Base-by-base conservation (phyloP, 1,140 invertebrate genomes). In the Diachasma alloeum region DNA sequence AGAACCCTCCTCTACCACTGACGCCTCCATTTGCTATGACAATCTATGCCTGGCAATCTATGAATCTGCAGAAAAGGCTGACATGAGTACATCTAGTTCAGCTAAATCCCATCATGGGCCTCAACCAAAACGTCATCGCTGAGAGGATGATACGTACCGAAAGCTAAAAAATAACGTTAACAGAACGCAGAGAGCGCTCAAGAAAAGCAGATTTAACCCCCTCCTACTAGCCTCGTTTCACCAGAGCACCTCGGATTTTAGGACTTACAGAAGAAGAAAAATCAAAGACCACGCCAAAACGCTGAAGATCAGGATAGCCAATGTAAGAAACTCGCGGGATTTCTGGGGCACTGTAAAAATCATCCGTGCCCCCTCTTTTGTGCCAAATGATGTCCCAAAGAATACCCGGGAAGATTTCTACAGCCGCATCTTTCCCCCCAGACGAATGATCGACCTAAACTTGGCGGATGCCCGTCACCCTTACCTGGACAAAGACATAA, bases 391-490 rank as follows among this genome's bases (percentile, higher is more conserved):
- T 9, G 31, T 74, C 4, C 19, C 46, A 37, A 24, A 63, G 10
- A 31, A 22, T 10, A 59, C 48, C 56, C 63, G 72, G 53, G 63
- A 74, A n/a, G 22, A 4, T 15, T 74, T 74, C n/a, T 74, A 74
- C 39, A 9, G n/a, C 36, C 37, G 44, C 9, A 24, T 74, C 10
- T 74, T 39, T 22, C 19, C 44, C 4, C 71, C n/a, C 39, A 42
- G 39, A 42, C 10, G 11, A 11, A 42, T 42, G 39, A 42, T 42
- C 11, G 6, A 42, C 39, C 39, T 42, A 5, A 42, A 42, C 11
- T 5, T 42, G 11, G 5, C 39, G 24, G 72, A 31, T 26, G 10
- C 19, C 39, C 42, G 72, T 15, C 69, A 72, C 39, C 9, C 24
- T 15, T 44, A 59, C 9, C 17, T n/a, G n/a, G n/a, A n/a, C n/a